These are phyloP conservation scores for Drosophila antonietae DNA, from an alignment of 2,888 invertebrate species.

Conservation along the genomic window DNA sequence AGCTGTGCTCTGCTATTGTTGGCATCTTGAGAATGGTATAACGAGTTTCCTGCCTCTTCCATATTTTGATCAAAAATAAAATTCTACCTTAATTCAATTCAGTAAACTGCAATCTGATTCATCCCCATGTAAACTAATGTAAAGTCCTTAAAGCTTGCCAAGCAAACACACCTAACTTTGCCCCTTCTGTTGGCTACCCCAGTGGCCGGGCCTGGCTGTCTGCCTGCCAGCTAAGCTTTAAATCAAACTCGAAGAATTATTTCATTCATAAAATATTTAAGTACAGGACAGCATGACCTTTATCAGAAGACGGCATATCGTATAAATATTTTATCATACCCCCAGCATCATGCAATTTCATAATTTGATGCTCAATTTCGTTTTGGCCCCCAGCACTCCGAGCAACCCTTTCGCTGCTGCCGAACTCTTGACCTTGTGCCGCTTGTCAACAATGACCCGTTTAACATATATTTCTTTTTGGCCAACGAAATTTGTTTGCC, in stretches of 20 bases:
- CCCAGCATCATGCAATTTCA: constrained; percentile 49
- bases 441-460: constrained; percentile 37
- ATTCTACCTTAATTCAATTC: no score
- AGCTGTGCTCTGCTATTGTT: no score
- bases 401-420: constrained; percentile 25
- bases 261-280: constrained; percentile 47
- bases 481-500: constrained; percentile 71
- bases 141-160: neutral
- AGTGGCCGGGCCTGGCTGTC: neutral
- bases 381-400: constrained; percentile 17
- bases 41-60: no score
- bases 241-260: constrained; percentile 2
- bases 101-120: neutral
- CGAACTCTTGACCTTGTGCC: constrained; percentile 66
- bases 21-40: no score
- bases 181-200: neutral
- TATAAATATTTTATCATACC: constrained; percentile 41
- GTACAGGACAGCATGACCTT: constrained; percentile 6
- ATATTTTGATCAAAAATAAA: no score
- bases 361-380: constrained; percentile 69
- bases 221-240: constrained; percentile 9
- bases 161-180: neutral
- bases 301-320: constrained; percentile 8
- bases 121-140: neutral
- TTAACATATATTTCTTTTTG: constrained; percentile 41